Conservation (phyloP, 1,140 invertebrate species). For the Ganaspis sp. region DNA sequence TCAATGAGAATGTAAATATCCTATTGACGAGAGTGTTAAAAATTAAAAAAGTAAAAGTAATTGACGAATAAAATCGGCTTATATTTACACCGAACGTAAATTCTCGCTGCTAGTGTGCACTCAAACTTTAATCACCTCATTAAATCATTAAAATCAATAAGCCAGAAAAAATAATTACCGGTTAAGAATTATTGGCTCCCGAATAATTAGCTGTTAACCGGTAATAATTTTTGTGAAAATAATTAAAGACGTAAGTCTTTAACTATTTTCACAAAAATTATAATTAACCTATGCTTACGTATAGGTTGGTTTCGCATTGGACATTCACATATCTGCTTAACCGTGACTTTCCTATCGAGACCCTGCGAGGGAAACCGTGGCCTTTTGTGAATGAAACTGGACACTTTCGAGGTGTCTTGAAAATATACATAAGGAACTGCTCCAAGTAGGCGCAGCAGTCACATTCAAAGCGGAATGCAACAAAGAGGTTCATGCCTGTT, state of each 20-base stretch:
- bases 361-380: conserved; percentile 46
- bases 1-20: too few species aligned
- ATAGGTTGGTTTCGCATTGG: conserved; percentile 30
- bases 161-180: conserved; percentile 36
- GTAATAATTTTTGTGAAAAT: too few species aligned
- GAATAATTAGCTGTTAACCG: conserved; percentile 26
- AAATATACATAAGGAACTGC: conserved; percentile 10
- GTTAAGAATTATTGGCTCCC: too few species aligned
- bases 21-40: too few species aligned
- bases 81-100: background rate
- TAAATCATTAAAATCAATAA: conserved; percentile 20
- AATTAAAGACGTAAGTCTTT: too few species aligned
- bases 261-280: too few species aligned
- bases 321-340: conserved; percentile 46
- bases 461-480: conserved; percentile 56
- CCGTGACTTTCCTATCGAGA: conserved; percentile 57
- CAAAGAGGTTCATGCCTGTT: conserved; percentile 48
- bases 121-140: background rate
- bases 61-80: too few species aligned
- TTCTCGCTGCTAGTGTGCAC: background rate
- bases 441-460: conserved; percentile 32
- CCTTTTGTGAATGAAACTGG: conserved; percentile 67
- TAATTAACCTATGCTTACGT: too few species aligned
- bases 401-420: conserved; percentile 55
- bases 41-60: too few species aligned